phyloP scores from a whole-genome alignment of 2,797 vertebrate species.

The Acomys russatus region DNA sequence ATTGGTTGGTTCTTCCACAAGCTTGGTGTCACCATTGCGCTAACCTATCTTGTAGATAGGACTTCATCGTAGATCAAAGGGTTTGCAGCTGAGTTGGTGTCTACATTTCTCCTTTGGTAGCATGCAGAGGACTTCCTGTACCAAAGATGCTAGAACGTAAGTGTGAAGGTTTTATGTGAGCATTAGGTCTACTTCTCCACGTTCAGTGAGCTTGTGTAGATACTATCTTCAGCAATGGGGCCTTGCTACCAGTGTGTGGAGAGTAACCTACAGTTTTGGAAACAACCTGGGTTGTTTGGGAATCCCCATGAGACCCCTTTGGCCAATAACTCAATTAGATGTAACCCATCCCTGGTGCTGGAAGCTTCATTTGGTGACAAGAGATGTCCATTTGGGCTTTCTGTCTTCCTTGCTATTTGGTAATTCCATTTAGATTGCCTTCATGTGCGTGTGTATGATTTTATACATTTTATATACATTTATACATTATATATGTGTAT shows the following conservation, averaged over 20 bases:
- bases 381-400: not conserved
- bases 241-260: not conserved
- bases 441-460: not conserved
- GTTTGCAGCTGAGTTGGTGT: not conserved
- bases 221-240: not conserved
- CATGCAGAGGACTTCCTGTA: not conserved
- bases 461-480: not conserved
- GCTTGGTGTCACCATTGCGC: not conserved
- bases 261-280: not conserved
- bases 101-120: not conserved
- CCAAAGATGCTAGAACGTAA: not conserved
- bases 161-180: not conserved
- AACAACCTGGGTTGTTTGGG: not conserved
- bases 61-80: not conserved
- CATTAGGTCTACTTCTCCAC: not conserved
- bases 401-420: not conserved
- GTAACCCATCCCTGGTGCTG: not conserved
- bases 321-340: not conserved
- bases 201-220: not conserved
- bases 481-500: not conserved
- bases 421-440: not conserved
- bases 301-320: not conserved
- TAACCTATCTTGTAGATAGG: not conserved
- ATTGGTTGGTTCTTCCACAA: not conserved
- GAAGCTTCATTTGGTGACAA: not conserved